A percentile compares a stretch with the other conserved stretches of the same genome.
Conservation (phyloP, 2,888 invertebrate species). For the Drosophila testacea region DNA sequence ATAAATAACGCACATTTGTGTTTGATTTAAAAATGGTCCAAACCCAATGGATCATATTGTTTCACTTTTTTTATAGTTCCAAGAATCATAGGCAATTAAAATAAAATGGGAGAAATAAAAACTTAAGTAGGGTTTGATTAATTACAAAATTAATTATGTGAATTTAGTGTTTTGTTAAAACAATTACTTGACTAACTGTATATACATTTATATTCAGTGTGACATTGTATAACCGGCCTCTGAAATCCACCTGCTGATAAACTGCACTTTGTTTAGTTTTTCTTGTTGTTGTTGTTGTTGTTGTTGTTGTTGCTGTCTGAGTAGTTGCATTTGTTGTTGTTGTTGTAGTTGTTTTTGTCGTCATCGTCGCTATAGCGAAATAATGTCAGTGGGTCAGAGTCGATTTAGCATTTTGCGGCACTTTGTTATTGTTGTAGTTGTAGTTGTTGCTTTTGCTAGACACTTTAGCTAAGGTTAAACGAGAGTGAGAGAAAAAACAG, state of each 20-base stretch:
- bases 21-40: too few species aligned
- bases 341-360: constrained; percentile 27
- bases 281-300: constrained; percentile 4
- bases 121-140: too few species aligned
- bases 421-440: constrained; percentile 16
- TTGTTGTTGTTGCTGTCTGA: constrained; percentile 31
- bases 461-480: constrained; percentile 59
- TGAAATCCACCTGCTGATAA: constrained; percentile 70
- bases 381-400: constrained; percentile 85
- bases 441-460: constrained; percentile 14
- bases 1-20: too few species aligned
- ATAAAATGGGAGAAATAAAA: too few species aligned
- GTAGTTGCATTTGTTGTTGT: constrained; percentile 30
- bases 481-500: constrained; percentile 50
- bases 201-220: constrained; percentile 17
- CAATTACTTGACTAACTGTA: not conserved
- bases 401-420: constrained; percentile 74
- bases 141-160: too few species aligned
- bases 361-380: constrained; percentile 66
- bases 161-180: not conserved
- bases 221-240: constrained; percentile 54
- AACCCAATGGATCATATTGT: too few species aligned
- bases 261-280: constrained; percentile 57
- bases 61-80: too few species aligned
- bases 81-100: too few species aligned